phyloP scores from a whole-genome alignment of 2,888 invertebrate species.

The Drosophila rellima region DNA sequence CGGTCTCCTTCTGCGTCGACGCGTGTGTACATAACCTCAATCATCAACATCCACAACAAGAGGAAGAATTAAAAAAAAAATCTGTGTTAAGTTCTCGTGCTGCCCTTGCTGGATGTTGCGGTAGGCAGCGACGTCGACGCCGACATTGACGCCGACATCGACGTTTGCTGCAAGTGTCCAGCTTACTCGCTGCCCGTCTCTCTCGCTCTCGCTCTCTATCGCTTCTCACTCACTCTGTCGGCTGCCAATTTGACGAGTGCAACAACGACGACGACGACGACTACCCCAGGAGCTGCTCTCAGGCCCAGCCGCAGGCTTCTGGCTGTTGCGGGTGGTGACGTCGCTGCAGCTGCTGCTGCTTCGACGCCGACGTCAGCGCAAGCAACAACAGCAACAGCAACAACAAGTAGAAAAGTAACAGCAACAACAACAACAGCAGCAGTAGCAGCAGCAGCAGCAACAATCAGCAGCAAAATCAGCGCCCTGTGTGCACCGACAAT shows the following conservation, averaged over 20 bases:
- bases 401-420: conserved; percentile 50
- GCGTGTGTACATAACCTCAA: conserved; percentile 79
- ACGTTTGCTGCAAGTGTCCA: conserved; percentile 52
- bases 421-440: conserved; percentile 57
- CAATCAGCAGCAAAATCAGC: conserved; percentile 78
- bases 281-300: conserved; percentile 43
- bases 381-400: conserved; percentile 51
- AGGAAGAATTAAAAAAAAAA: not conserved
- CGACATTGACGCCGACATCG: conserved; percentile 40
- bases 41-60: conserved; percentile 3
- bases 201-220: conserved; percentile 1
- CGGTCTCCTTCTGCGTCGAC: conserved; percentile 63
- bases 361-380: conserved; percentile 49
- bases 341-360: conserved; percentile 58
- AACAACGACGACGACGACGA: conserved; percentile 60
- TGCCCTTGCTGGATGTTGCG: conserved; percentile 65
- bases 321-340: conserved; percentile 57
- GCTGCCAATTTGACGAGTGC: conserved; percentile 48
- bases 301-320: conserved; percentile 56
- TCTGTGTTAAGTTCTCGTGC: conserved; percentile 36
- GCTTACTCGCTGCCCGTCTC: conserved; percentile 13
- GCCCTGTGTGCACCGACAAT: conserved; percentile 85
- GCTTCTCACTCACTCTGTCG: conserved; percentile 3
- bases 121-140: conserved; percentile 68
- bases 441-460: conserved; percentile 62